These are phyloP conservation scores for Antechinus flavipes DNA, from an alignment of 2,113 vertebrate species.

Conservation along the genomic window DNA sequence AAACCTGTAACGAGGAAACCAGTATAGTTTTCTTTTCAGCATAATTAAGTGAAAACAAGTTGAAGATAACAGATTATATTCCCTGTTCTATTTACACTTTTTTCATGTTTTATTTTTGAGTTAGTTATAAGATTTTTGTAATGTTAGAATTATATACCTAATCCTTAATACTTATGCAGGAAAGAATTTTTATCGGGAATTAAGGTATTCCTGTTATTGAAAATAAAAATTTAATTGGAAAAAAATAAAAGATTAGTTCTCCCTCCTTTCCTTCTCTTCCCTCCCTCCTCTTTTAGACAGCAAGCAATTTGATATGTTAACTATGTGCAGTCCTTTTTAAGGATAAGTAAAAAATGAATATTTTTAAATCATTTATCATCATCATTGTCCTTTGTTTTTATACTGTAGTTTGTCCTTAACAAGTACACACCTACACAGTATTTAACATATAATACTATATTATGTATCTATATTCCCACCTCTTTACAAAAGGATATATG, in stretches of 20 bases:
- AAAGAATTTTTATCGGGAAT: not conserved
- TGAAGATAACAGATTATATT: not conserved
- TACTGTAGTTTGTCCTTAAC: not conserved
- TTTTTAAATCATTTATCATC: no score
- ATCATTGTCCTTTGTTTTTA: not conserved
- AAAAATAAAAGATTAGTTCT: not conserved
- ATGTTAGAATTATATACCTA: not conserved
- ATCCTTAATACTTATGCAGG: not conserved
- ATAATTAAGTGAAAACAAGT: not conserved
- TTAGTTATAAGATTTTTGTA: not conserved
- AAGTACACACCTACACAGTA: not conserved
- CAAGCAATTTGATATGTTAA: no score
- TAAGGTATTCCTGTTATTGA: not conserved
- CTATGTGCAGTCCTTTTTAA: not conserved
- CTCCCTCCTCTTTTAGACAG: no score
- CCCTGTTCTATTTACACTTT: not conserved
- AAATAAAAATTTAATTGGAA: no score
- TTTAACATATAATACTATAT: not conserved
- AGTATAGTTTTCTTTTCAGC: not conserved
- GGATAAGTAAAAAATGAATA: not conserved
- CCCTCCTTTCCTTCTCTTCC: no score
- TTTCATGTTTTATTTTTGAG: not conserved
- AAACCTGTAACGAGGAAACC: not conserved
- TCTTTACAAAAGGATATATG: not conserved
- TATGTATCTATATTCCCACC: not conserved